phyloP scores from a whole-genome alignment of 2,113 vertebrate genomes.

The Sceloporus undulatus region DNA sequence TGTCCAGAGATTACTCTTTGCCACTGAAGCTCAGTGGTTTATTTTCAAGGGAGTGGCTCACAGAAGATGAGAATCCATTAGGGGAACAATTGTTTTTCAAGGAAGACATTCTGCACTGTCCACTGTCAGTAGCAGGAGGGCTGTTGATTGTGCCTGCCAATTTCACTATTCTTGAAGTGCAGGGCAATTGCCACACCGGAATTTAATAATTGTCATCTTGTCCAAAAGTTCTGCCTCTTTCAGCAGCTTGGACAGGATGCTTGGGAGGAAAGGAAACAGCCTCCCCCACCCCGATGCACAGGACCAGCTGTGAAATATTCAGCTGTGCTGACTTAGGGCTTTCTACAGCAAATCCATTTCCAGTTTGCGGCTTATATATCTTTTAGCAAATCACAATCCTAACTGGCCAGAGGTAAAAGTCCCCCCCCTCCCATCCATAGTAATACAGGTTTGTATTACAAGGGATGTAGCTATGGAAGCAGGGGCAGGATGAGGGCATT shows the following conservation, averaged over 20 bases:
- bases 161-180: not conserved
- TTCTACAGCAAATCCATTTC: constrained; percentile 32
- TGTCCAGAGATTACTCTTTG: not conserved
- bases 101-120: accelerated
- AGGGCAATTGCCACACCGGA: constrained; percentile 25
- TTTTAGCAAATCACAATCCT: constrained; percentile 4
- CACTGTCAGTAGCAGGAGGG: not conserved
- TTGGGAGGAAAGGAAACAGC: constrained; percentile 66
- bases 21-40: accelerated
- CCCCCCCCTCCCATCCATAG: not conserved
- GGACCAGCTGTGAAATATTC: constrained; percentile 18
- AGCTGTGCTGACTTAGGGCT: not conserved
- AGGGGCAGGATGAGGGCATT: too few species aligned
- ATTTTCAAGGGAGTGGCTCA: not conserved
- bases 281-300: constrained; percentile 50
- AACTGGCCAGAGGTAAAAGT: not conserved
- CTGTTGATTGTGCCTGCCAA: not conserved
- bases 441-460: constrained; percentile 19
- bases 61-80: not conserved
- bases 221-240: constrained; percentile 55
- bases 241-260: constrained; percentile 39
- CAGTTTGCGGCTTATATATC: constrained; percentile 20
- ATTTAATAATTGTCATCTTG: accelerated
- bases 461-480: too few species aligned
- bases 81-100: not conserved